Evolutionary conservation across 2,113 vertebrate species (phyloP), one percentile per base, ranked within the genome.

Genomic region (Candoia aspera): DNA sequence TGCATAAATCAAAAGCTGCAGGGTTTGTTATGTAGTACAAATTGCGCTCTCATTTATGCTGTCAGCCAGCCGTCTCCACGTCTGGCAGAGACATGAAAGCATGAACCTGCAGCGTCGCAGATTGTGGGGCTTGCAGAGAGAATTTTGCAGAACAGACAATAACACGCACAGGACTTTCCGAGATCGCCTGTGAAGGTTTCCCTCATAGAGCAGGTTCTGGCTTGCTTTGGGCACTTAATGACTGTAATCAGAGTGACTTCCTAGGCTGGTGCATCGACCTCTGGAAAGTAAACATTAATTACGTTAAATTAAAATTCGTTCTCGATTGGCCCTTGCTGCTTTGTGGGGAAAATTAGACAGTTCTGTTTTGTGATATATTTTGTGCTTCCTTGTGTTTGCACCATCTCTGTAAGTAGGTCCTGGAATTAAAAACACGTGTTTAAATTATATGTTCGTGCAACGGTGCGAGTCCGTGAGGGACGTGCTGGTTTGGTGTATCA

Each of bases 1-100:
- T 8, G 37, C 19, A 11, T 13, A 26, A 79, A 24, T 57, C 58
- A 10, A 59, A 12, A 17, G 26, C 1, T 8, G 0, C 0, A 0
- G n/a, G 13, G 57, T 17, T 6, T 2, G 21, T 26, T 59, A 21
- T 29, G 86, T 19, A 3, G 17, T 0, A 0, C 11, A 1, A 2
- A 1, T 59, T 42, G 29, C 19, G 0, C n/a, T 49, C 19, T 9
- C 0, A 1, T 4, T 29, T 26, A 29, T 1, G 26, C 15, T 55
- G 11, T 42, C 54, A 33, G 29, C 33, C 90, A 33, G 46, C n/a
- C 91, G 9, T 68, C 15, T 26, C 55, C 1, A 46, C 2, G 54
- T 3, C 37, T 84, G 86, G 57, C 64, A 57, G 86, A 84, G 29
- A 37, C 54, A 59, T 29, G 26, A 60, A 79, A 87, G 84, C 42